Base-by-base conservation (phyloP, 1,140 invertebrate genomes). In the Littorina saxatilis region DNA sequence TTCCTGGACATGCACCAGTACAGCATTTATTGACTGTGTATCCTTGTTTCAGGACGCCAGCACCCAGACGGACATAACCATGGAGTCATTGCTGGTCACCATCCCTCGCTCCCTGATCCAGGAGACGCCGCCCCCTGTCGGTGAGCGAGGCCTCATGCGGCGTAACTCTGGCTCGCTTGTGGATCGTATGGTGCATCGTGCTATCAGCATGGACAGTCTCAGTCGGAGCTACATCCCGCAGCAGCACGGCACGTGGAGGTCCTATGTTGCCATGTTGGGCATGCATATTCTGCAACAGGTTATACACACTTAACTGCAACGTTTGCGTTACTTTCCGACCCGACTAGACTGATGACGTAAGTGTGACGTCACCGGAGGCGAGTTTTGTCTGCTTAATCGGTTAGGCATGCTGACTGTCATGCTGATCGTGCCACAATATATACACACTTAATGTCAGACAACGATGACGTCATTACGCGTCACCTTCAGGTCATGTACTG, bases 281-380 rank as follows among this genome's bases (percentile, higher is more conserved):
- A 84, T 84, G 80, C 84, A 84, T 63, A 84, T 86, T 35, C 63
- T 86, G n/a, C 83, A 86, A 32, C 85, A 86, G 40, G 74, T 83
- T 1, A 43, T 86, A 9, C 83, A 84, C 61, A 82, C 50, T 27
- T 82, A 58, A 17, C 43, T 47, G 17, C 5, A 5, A 5, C n/a
- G n/a, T n/a, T n/a, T n/a, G n/a, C n/a, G n/a, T n/a, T n/a, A n/a
- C n/a, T n/a, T n/a, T n/a, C n/a, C n/a, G n/a, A n/a, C n/a, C n/a
- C n/a, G n/a, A n/a, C n/a, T n/a, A n/a, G n/a, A n/a, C n/a, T n/a
- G n/a, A n/a, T n/a, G n/a, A n/a, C n/a, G n/a, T n/a, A n/a, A n/a
- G n/a, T n/a, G n/a, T n/a, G n/a, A n/a, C n/a, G n/a, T n/a, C n/a
- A n/a, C n/a, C n/a, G n/a, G n/a, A n/a, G n/a, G n/a, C n/a, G n/a